Percentiles rank a stretch among this genome's conserved stretches.
Evolutionary conservation across 2,888 invertebrate genomes (phyloP).

Genomic region (Hylaea fasciaria): DNA sequence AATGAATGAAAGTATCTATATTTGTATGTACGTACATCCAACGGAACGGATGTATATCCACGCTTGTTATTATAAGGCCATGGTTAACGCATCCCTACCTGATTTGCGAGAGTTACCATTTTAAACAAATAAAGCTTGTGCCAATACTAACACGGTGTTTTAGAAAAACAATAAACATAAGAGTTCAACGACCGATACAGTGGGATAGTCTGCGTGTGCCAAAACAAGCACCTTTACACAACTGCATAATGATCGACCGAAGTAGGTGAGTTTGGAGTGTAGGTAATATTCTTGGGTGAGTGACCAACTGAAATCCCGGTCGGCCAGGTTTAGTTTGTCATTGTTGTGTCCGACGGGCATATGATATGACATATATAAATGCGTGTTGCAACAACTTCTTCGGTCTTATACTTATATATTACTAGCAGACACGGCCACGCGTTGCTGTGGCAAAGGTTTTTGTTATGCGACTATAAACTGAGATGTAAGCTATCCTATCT

Average conservation of each 20-base stretch:
- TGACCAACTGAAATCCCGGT: neutral
- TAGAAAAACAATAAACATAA: constrained; percentile 79
- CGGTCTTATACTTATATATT: too few relatives aligned
- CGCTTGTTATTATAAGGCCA: constrained; percentile 57
- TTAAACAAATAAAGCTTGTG: constrained; percentile 79
- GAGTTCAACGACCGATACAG: constrained; percentile 74
- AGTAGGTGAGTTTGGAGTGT: constrained; percentile 37
- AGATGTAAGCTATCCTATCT: too few relatives aligned
- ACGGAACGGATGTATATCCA: constrained; percentile 14
- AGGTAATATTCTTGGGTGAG: constrained; percentile 13
- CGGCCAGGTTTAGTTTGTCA: neutral
- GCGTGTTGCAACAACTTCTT: too few relatives aligned
- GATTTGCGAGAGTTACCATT: constrained; percentile 72
- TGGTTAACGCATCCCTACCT: constrained; percentile 67
- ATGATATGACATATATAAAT: too few relatives aligned
- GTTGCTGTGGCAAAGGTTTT: too few relatives aligned
- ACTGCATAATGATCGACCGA: constrained; percentile 36
- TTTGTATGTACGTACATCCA: too few relatives aligned
- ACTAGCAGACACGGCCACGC: too few relatives aligned
- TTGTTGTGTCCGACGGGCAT: too few relatives aligned
- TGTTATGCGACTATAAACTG: too few relatives aligned
- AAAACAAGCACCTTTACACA: constrained; percentile 78
- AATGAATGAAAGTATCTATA: constrained; percentile 33
- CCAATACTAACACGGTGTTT: constrained; percentile 79
- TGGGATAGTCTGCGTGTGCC: constrained; percentile 72